Conservation (phyloP, 2,113 vertebrate genomes). For the Perognathus longimembris region DNA sequence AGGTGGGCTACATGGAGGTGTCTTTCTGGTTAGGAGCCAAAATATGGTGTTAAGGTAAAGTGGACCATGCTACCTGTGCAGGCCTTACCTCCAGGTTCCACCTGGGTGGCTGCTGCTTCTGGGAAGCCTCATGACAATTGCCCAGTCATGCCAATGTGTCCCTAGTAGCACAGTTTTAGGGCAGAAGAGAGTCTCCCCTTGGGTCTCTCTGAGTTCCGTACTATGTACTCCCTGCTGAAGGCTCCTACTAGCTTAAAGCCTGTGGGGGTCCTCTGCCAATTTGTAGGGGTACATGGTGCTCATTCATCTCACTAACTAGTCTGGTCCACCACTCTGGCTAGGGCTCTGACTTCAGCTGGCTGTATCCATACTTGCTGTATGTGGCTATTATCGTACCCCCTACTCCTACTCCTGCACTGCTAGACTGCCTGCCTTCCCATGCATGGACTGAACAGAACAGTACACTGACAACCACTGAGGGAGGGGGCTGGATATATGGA, state of each 20-base stretch:
- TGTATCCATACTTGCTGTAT: not conserved
- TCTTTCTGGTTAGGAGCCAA: not conserved
- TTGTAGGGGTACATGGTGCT: not conserved
- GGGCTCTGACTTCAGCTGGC: not conserved
- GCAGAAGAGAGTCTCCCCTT: not conserved
- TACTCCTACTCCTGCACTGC: not conserved
- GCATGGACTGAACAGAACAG: not conserved
- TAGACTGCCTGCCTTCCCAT: not conserved
- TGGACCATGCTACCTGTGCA: too few species aligned
- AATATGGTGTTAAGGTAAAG: not conserved
- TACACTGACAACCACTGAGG: not conserved
- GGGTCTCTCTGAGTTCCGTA: not conserved
- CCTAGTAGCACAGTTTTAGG: not conserved
- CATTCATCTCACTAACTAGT: not conserved
- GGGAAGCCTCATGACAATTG: too few species aligned
- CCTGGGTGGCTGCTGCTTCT: not conserved
- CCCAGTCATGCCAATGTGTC: not conserved
- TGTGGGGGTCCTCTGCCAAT: not conserved
- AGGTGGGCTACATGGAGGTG: too few species aligned
- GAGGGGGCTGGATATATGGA: not conserved
- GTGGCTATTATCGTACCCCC: too few species aligned
- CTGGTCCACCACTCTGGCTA: not conserved
- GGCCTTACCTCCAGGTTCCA: not conserved
- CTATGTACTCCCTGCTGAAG: not conserved
- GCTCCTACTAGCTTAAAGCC: not conserved